Conservation (phyloP, 2,113 vertebrate genomes). For the Ondatra zibethicus region DNA sequence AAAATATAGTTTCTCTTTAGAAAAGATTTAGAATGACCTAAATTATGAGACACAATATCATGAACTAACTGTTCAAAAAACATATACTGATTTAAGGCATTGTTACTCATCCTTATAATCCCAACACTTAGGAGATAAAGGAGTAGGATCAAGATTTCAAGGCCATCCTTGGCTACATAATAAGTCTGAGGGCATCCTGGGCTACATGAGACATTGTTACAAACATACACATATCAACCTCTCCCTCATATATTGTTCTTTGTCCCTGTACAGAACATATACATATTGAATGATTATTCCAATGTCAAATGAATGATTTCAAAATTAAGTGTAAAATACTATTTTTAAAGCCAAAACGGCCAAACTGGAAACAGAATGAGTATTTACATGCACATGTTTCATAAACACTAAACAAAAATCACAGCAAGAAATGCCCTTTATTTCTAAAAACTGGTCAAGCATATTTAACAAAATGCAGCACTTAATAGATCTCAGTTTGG, state of each 20-base stretch:
- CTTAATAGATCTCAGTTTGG: neutral
- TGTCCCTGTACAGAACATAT: neutral
- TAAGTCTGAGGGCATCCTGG: neutral
- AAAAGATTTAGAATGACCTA: conserved; percentile 36
- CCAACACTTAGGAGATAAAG: neutral
- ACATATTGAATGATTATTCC: conserved; percentile 14
- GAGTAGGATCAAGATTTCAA: neutral
- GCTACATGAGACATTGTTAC: neutral
- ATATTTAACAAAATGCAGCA: neutral
- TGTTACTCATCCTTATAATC: neutral
- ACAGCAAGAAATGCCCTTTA: neutral
- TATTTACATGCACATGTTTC: neutral
- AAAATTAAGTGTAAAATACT: neutral
- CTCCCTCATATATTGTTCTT: neutral
- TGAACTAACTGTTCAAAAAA: neutral
- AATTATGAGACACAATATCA: neutral
- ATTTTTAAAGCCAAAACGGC: neutral
- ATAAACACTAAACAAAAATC: neutral
- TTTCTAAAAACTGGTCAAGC: neutral
- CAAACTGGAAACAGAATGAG: conserved; percentile 21
- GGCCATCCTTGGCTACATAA: neutral
- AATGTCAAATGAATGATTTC: conserved; percentile 4
- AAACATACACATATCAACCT: neutral
- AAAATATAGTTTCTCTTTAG: neutral
- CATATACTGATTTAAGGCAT: neutral